Evolutionary conservation across 2,888 invertebrate species (phyloP).

Genomic region (Pomacea canaliculata): DNA sequence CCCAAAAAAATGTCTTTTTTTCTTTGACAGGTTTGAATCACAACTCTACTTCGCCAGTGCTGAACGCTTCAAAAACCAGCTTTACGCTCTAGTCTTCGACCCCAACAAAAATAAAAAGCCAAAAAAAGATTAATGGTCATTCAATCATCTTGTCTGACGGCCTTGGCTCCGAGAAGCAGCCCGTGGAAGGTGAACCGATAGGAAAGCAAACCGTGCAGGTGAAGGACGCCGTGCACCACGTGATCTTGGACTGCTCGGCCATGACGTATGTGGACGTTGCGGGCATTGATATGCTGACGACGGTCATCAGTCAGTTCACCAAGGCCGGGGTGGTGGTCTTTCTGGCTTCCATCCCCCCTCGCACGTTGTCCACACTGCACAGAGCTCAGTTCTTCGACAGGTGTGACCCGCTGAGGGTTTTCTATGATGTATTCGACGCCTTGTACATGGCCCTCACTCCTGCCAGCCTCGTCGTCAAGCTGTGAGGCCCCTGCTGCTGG

Average conservation of each 20-base stretch:
- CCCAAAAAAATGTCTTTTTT: background rate
- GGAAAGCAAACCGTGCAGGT: background rate
- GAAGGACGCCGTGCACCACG: conserved; percentile 20
- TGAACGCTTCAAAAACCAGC: conserved; percentile 32
- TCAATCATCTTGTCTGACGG: background rate
- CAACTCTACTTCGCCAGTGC: conserved; percentile 31
- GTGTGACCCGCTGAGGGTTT: conserved; percentile 40
- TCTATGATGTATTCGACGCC: conserved; percentile 49
- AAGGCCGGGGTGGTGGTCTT: conserved; percentile 44
- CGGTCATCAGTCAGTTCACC: conserved; percentile 41
- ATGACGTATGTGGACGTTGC: conserved; percentile 60
- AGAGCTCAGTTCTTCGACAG: conserved; percentile 43
- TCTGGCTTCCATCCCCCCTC: conserved; percentile 45
- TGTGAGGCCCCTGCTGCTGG: background rate
- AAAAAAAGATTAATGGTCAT: background rate
- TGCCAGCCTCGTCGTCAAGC: background rate
- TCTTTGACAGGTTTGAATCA: conserved; percentile 22
- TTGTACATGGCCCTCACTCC: background rate
- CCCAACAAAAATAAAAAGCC: background rate
- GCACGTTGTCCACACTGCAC: conserved; percentile 42
- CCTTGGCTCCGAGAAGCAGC: background rate
- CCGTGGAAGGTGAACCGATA: background rate
- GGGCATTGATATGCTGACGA: conserved; percentile 52
- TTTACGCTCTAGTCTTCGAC: conserved; percentile 20
- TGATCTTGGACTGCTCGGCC: conserved; percentile 60